These are phyloP conservation scores for Beaufortia kweichowensis DNA, from an alignment of 2,113 vertebrate genomes.

Conservation along the genomic window DNA sequence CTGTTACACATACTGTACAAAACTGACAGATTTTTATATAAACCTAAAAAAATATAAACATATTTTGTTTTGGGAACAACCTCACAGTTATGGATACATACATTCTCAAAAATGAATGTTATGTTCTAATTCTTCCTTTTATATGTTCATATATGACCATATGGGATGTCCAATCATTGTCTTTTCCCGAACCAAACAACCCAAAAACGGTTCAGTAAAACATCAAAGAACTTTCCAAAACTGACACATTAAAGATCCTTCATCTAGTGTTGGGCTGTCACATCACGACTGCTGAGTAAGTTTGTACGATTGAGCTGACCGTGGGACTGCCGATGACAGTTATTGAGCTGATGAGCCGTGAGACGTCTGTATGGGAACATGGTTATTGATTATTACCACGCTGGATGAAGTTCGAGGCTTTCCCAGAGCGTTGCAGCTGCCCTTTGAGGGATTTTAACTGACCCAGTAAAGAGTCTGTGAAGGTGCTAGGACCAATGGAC, in stretches of 20 bases:
- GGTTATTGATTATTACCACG: slow-evolving; percentile 49
- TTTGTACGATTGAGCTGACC: slow-evolving; percentile 59
- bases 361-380: slow-evolving; percentile 40
- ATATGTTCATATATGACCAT: no score
- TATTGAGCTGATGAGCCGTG: slow-evolving; percentile 67
- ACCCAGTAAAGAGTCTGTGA: slow-evolving; percentile 26
- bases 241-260: not conserved
- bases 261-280: slow-evolving; percentile 44
- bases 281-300: slow-evolving; percentile 71
- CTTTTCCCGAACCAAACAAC: not conserved
- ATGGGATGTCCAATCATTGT: not conserved
- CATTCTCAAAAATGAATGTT: no score
- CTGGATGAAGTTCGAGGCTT: slow-evolving; percentile 36
- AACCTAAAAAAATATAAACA: no score
- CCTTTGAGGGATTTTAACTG: slow-evolving; percentile 49
- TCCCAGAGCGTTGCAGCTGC: slow-evolving; percentile 57
- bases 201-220: not conserved
- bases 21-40: no score
- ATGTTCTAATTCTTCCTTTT: no score
- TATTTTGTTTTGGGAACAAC: no score
- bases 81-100: no score
- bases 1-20: no score
- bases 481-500: slow-evolving; percentile 14
- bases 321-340: slow-evolving; percentile 70
- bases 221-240: not conserved